Conservation (phyloP, 2,888 invertebrate species). For the Cantharis rustica region DNA sequence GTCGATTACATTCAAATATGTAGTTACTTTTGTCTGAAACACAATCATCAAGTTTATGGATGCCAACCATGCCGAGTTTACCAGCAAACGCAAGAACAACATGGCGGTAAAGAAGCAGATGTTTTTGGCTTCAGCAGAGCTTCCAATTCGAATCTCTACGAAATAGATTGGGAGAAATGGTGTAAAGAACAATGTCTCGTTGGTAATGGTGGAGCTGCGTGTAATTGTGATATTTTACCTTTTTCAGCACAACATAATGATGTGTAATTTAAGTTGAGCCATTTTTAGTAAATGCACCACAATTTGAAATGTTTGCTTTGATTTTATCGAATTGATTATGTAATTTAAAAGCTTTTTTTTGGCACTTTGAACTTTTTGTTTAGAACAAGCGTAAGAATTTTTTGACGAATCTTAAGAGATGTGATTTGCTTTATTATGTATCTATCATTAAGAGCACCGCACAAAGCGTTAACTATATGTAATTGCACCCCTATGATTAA, state of each 20-base stretch:
- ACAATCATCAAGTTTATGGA: conserved; percentile 49
- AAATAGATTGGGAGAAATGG: conserved; percentile 66
- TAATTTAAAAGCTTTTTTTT: neutral
- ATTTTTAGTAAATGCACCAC: neutral
- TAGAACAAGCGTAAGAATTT: neutral
- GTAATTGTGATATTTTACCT: conserved; percentile 74
- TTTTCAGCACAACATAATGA: neutral
- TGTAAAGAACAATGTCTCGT: conserved; percentile 68
- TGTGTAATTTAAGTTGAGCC: neutral
- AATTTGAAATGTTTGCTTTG: neutral
- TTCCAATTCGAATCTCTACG: neutral
- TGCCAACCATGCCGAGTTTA: conserved; percentile 55
- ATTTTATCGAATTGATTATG: neutral
- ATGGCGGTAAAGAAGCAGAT: conserved; percentile 3
- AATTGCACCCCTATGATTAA: neutral
- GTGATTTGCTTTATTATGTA: neutral
- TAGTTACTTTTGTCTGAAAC: conserved; percentile 57
- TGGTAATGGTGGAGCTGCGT: conserved; percentile 76
- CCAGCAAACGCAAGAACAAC: neutral
- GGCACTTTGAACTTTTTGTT: neutral
- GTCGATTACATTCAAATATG: conserved; percentile 60
- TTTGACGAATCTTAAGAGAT: neutral
- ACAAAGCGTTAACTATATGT: neutral
- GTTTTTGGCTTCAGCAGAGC: neutral
- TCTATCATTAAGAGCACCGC: neutral